A percentile compares a stretch with the other conserved stretches of the same genome.
Conservation (phyloP, 2,888 invertebrate species). For the Plebejus argus region DNA sequence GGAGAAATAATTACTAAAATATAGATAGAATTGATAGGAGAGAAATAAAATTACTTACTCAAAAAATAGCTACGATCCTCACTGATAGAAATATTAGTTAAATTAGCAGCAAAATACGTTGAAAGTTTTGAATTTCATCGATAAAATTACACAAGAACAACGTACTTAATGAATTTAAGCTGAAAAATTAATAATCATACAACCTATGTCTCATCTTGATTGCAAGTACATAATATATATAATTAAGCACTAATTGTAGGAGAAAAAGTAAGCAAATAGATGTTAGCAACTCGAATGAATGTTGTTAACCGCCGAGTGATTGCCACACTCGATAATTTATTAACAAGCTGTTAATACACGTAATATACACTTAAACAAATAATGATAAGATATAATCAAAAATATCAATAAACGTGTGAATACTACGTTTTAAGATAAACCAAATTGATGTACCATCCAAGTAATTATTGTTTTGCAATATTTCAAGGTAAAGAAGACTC, state of each 20-base stretch:
- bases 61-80: too few species aligned
- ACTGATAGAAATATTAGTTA: background rate
- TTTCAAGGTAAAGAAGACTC: background rate
- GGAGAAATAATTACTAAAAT: too few species aligned
- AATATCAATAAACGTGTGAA: background rate
- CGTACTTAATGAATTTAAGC: background rate
- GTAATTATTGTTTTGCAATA: background rate
- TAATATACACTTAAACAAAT: constrained; percentile 1
- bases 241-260: background rate
- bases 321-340: constrained; percentile 18
- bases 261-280: constrained; percentile 6
- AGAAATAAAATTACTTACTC: too few species aligned
- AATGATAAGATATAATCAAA: background rate
- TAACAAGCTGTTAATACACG: constrained; percentile 12
- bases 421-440: background rate
- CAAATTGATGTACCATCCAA: background rate
- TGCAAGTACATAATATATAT: background rate
- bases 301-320: background rate
- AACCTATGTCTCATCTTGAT: background rate
- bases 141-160: too few species aligned
- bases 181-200: background rate
- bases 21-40: too few species aligned
- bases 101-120: background rate
- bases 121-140: too few species aligned
- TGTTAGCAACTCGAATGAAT: background rate